phyloP scores from a whole-genome alignment of 2,113 vertebrate genomes.

The Cryptoleucopteryx plumbea region DNA sequence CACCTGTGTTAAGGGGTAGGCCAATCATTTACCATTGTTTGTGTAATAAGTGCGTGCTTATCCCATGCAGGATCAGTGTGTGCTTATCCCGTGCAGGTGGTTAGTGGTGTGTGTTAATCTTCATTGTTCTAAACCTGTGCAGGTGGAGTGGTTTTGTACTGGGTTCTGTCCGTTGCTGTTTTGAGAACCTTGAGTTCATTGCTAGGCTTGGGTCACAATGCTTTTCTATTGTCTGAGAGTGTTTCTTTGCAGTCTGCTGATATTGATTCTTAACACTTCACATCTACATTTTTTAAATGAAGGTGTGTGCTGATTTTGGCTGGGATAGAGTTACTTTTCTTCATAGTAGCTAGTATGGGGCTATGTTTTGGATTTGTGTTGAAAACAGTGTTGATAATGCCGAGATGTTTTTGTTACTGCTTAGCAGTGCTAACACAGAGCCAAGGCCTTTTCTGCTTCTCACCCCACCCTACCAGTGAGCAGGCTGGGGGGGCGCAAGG shows the following conservation, averaged over 20 bases:
- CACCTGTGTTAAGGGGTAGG: background rate
- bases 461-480: too few species aligned
- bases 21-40: background rate
- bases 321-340: background rate
- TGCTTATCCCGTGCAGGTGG: background rate
- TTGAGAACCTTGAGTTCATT: background rate
- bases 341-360: too few species aligned
- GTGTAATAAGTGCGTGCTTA: background rate
- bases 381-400: too few species aligned
- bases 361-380: too few species aligned
- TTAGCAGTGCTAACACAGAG: too few species aligned
- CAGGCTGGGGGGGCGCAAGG: too few species aligned
- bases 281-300: background rate
- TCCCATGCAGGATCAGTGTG: background rate
- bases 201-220: background rate
- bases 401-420: too few species aligned
- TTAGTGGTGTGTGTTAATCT: background rate
- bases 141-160: background rate
- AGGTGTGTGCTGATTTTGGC: background rate
- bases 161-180: background rate
- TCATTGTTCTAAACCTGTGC: background rate
- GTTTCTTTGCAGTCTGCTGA: background rate
- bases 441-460: too few species aligned
- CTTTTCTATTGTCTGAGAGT: background rate
- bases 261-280: background rate